These are phyloP conservation scores for Parazoanthus atlanticus DNA, from an alignment of 92 coral and sea anemone species.

Conservation along the genomic window DNA sequence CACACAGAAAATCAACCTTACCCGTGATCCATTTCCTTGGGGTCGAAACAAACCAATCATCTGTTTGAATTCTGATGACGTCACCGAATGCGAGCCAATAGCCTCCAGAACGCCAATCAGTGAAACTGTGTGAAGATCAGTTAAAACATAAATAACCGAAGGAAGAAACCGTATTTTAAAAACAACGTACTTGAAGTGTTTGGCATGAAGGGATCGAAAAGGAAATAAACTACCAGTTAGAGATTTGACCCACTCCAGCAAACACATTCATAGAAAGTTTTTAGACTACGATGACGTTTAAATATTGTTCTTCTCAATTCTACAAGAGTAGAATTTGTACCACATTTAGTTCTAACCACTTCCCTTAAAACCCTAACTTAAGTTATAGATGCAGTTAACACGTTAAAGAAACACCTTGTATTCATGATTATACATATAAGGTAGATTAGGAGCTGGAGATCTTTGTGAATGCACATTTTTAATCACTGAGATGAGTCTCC, in stretches of 20 bases:
- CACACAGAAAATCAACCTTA: constrained; percentile 12
- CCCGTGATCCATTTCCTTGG: constrained; percentile 75
- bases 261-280: too few relatives aligned
- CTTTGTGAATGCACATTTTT: neutral
- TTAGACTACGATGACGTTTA: too few relatives aligned
- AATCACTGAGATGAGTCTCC: neutral
- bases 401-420: neutral
- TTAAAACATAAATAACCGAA: neutral
- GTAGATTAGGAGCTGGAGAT: neutral
- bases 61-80: constrained; percentile 84
- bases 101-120: constrained; percentile 86
- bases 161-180: too few relatives aligned
- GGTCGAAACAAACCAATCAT: constrained; percentile 87
- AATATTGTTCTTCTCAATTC: too few relatives aligned
- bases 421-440: neutral
- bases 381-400: neutral
- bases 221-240: too few relatives aligned
- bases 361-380: too few relatives aligned
- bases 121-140: constrained; percentile 57
- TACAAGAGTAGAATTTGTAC: too few relatives aligned
- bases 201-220: neutral
- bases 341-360: too few relatives aligned
- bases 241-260: neutral
- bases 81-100: constrained; percentile 90
- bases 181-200: neutral